Percentiles rank a stretch among this genome's conserved stretches.
phyloP scores from a whole-genome alignment of 2,888 invertebrate species.

The Cheilosia vulpina region DNA sequence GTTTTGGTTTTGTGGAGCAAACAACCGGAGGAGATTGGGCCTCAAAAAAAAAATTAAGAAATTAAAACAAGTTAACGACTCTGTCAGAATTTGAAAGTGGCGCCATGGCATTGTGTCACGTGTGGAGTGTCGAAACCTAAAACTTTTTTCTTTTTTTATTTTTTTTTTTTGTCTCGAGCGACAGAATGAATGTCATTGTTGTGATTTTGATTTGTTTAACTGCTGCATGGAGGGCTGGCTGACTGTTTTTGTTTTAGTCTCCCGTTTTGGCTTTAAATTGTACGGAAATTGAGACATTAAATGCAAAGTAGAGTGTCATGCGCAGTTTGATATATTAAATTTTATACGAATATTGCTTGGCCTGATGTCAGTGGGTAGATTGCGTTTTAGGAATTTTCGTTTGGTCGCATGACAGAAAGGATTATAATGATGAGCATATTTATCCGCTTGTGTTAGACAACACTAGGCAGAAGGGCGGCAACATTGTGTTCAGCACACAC shows the following conservation, averaged over 20 bases:
- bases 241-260: conserved; percentile 23
- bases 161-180: conserved; percentile 20
- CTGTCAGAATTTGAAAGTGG: conserved; percentile 69
- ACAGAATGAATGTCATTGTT: conserved; percentile 66
- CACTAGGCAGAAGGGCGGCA: no score
- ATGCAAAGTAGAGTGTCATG: conserved; percentile 37
- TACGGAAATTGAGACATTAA: conserved; percentile 64
- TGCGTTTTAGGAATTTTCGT: not conserved
- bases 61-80: conserved; percentile 63
- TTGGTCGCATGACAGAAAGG: not conserved
- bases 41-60: conserved; percentile 13
- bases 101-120: conserved; percentile 71
- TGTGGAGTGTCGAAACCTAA: conserved; percentile 62
- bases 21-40: conserved; percentile 4
- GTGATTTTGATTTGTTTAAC: conserved; percentile 53
- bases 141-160: not conserved
- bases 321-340: conserved; percentile 35
- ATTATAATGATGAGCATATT: conserved; percentile 2
- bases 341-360: not conserved
- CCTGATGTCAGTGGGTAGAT: conserved; percentile 19
- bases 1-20: conserved; percentile 2
- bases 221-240: conserved; percentile 14
- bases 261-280: conserved; percentile 37
- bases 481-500: no score
- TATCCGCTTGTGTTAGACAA: not conserved